Evolutionary conservation across 2,113 vertebrate species (phyloP), one percentile per base, ranked within the genome.

Genomic region (Hydrochoerus hydrochaeris): DNA sequence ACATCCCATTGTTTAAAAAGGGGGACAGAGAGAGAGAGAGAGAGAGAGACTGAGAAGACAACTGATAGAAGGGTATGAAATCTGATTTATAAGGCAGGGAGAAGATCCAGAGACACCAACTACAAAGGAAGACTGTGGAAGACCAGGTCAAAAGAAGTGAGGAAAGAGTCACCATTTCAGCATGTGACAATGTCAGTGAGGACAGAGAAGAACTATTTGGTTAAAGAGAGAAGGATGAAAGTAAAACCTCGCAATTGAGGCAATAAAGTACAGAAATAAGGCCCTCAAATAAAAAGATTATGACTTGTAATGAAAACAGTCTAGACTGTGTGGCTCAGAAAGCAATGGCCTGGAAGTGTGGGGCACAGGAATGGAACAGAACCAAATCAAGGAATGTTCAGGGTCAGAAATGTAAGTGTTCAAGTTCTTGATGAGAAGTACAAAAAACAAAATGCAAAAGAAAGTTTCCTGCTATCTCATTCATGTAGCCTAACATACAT

Each of bases 401-500:
- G 62, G 94, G 58, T 94, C 54, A 85, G 85, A 90, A 77, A 52
- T 46, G 0, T 93, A 88, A 86, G 63, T 19, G 20, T 5, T 78
- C 20, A 94, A 73, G 38, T 60, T 75, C 14, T 11, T 17, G 24
- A 75, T 35, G 35, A 84, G 71, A 22, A 7, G 19, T 57, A 26
- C 26, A 26, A 32, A 20, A 24, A 75, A 88, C 14, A 65, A 30
- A 81, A 19, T 13, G 32, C 73, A 81, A 93, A 93, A 17, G 9
- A 78, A 88, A 28, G 5, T n/a, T 52, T 93, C 67, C 65, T 0
- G 2, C 73, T 89, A 91, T 94, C 73, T 62, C 22, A 67, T 46
- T 94, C 83, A 69, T 80, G 44, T 52, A 44, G 89, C n/a, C 83
- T 60, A 67, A 93, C 95, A 71, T 89, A 54, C 78, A 93, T 86